Evolutionary conservation across 1,140 invertebrate genomes (phyloP).

Genomic region (Tetramorium parvispinum): DNA sequence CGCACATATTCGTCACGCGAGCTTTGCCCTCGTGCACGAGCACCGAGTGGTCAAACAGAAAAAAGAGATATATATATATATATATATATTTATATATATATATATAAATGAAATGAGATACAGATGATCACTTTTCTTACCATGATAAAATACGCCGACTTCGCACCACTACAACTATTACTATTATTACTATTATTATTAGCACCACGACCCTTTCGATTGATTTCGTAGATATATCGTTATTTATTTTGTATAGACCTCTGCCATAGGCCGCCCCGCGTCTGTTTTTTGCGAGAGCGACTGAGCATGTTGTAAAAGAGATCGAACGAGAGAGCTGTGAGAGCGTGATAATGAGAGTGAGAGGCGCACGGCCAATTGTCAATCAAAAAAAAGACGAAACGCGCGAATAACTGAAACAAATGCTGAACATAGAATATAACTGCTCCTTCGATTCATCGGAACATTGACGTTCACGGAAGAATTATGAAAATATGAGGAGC

Average conservation of each 20-base stretch:
- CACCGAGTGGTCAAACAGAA: slow-evolving; percentile 3
- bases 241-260: slow-evolving; percentile 85
- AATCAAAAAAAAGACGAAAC: slow-evolving; percentile 67
- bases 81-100: not conserved
- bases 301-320: slow-evolving; percentile 57
- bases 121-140: slow-evolving; percentile 54
- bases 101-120: not conserved
- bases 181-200: slow-evolving; percentile 39
- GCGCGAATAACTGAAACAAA: not conserved
- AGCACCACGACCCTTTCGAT: slow-evolving; percentile 43
- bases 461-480: slow-evolving; percentile 23
- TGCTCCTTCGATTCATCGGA: slow-evolving; percentile 31
- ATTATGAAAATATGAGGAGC: slow-evolving; percentile 21
- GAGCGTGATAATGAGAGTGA: slow-evolving; percentile 46
- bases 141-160: slow-evolving; percentile 56
- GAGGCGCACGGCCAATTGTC: slow-evolving; percentile 67
- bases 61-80: not conserved
- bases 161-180: slow-evolving; percentile 59
- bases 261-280: slow-evolving; percentile 73
- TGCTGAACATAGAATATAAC: not conserved
- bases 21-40: slow-evolving; percentile 44
- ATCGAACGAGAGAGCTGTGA: slow-evolving; percentile 55
- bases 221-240: slow-evolving; percentile 76
- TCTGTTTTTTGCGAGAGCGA: slow-evolving; percentile 63
- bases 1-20: slow-evolving; percentile 31